Evolutionary conservation across 2,888 invertebrate species (phyloP).

Genomic region (Seira musarum): DNA sequence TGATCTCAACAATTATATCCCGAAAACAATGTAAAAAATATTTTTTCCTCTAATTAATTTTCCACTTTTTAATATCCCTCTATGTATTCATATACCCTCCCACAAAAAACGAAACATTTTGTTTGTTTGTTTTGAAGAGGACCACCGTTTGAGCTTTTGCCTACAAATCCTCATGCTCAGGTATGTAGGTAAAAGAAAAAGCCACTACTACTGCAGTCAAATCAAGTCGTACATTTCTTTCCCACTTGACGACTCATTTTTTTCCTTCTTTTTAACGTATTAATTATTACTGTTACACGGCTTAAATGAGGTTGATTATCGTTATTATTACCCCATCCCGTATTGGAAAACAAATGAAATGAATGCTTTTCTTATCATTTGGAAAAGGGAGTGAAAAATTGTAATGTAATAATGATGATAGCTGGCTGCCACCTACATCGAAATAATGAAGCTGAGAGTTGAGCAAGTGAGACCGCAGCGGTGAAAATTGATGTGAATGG

Average conservation of each 20-base stretch:
- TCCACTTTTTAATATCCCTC: slow-evolving; percentile 51
- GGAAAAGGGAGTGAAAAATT: slow-evolving; percentile 35
- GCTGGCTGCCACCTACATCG: slow-evolving; percentile 67
- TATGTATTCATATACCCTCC: no score
- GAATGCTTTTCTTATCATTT: slow-evolving; percentile 20
- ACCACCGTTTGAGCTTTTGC: slow-evolving; percentile 41
- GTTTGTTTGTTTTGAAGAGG: slow-evolving; percentile 45
- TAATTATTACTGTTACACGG: slow-evolving; percentile 52
- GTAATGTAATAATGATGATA: slow-evolving; percentile 60
- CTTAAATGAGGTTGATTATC: slow-evolving; percentile 45
- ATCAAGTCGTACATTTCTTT: no score
- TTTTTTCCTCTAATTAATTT: slow-evolving; percentile 59
- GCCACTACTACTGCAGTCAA: slow-evolving; percentile 52
- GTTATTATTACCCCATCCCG: slow-evolving; percentile 45
- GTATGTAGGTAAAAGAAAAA: background rate
- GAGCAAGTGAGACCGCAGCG: no score
- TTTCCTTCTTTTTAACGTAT: slow-evolving; percentile 49
- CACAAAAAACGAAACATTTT: no score
- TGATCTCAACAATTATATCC: slow-evolving; percentile 12
- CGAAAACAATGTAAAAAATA: slow-evolving; percentile 26
- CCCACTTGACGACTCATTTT: slow-evolving; percentile 42
- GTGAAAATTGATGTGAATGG: no score
- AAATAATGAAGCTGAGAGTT: slow-evolving; percentile 28
- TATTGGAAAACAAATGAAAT: slow-evolving; percentile 19
- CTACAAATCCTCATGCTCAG: background rate